Base-by-base conservation (phyloP, 2,113 vertebrate genomes). In the Martes martes region DNA sequence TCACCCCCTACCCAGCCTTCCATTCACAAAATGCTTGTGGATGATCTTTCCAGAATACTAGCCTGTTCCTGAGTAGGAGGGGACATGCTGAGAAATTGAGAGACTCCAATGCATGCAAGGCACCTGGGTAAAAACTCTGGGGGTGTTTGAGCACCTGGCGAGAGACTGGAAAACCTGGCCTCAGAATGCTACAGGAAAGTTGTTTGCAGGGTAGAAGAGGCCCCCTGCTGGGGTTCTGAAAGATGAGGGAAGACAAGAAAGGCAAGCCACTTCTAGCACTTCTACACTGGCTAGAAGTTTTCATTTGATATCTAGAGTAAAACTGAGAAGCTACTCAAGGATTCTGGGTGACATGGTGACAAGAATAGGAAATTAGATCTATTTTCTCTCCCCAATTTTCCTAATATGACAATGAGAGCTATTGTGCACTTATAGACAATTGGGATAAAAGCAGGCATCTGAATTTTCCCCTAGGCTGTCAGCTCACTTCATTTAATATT, bases 321-420 rank as follows among this genome's bases (percentile, higher is more conserved):
- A 95, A 55, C 23, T 39, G 19, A 89, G 47, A 89, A 94, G 42
- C 33, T 89, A n/a, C 55, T 81, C 69, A 47, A 80, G 47, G 55
- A 96, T 88, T 95, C 82, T 97, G 86, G 95, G 63, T 13, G 63
- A 76, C 4, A 16, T 23, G 83, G n/a, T 76, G 71, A 85, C 21
- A 55, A 82, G 78, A 96, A 92, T 42, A 85, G 83, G 96, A 96
- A 81, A 94, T 85, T 83, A 71, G n/a, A 81, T 89, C 93, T 94
- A 81, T 95, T 96, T 96, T 95, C 87, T 97, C 42, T 85, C 42
- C 11, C 50, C 63, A 94, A 13, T 97, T 74, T 85, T 80, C 42
- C 91, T 89, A 93, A 95, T 78, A 86, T 23, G 63, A 89, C 91
- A 91, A 31, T 89, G 83, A 97, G 14, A 61, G 19, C 33, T 93